Base-by-base conservation (phyloP, 1,140 invertebrate genomes). In the Babylonia areolata region DNA sequence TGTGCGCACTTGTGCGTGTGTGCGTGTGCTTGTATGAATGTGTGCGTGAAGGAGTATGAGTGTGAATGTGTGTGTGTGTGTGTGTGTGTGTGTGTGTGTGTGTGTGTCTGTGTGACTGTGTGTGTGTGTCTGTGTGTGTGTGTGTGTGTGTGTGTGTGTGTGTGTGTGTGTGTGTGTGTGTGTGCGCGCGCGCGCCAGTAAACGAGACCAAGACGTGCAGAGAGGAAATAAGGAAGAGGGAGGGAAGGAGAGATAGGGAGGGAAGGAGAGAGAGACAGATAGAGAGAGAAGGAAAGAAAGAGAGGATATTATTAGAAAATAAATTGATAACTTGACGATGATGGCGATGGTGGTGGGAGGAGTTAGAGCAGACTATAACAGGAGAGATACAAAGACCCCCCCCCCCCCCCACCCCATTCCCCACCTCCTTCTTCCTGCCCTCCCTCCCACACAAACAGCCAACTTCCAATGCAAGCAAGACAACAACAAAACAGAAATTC, bases 231-330 rank as follows among this genome's bases (percentile, higher is more conserved):
- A 81, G 31, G 46, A 69, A 78, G 51, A 77, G 33, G 31, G 40
- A 77, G 39, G 79, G 42, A n/a, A 12, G 81, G 81, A 69, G 6
- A 69, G 54, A 84, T 31, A 69, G 54, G 9, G 20, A 84, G 81
- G 28, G 58, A 69, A 23, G 28, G 81, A 64, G 33, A 84, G 81
- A 84, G 73, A 77, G 33, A 78, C 20, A 78, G 35, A 78, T 20
- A 78, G 33, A 78, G 33, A 78, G 75, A 78, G 23, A 78, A 33
- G 37, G 40, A 37, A 28, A 35, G 35, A 39, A 12, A 78, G 75
- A 42, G 40, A 39, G 75, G 20, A n/a, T n/a, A n/a, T n/a, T n/a
- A n/a, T n/a, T n/a, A n/a, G n/a, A n/a, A n/a, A n/a, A n/a, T n/a
- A n/a, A n/a, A n/a, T n/a, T n/a, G n/a, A n/a, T n/a, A n/a, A n/a